Conservation (phyloP, 2,888 invertebrate genomes). For the Spialia ferax region DNA sequence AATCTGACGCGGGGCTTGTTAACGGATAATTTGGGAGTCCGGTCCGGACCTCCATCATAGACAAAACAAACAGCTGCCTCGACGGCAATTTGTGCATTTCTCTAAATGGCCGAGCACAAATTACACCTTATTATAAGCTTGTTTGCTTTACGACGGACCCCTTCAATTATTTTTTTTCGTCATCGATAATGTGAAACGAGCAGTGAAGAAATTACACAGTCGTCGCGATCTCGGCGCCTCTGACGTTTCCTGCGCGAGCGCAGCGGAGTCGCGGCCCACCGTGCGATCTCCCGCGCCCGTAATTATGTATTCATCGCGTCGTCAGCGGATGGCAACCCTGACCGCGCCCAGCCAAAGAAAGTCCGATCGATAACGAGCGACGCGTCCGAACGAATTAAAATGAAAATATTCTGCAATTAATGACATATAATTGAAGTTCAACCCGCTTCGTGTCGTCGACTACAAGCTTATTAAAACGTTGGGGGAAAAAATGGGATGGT, state of each 20-base stretch:
- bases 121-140: slow-evolving; percentile 87
- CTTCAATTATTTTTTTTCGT: slow-evolving; percentile 85
- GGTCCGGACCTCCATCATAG: slow-evolving; percentile 84
- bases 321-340: slow-evolving; percentile 57
- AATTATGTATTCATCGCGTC: slow-evolving; percentile 62
- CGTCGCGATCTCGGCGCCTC: slow-evolving; percentile 76
- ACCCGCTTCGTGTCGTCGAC: slow-evolving; percentile 59
- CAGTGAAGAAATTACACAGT: slow-evolving; percentile 84
- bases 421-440: slow-evolving; percentile 69
- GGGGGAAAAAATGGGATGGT: slow-evolving; percentile 60
- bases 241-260: slow-evolving; percentile 65
- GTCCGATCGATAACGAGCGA: slow-evolving; percentile 64
- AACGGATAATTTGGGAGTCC: slow-evolving; percentile 81
- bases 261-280: slow-evolving; percentile 48
- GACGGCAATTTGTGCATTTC: slow-evolving; percentile 84
- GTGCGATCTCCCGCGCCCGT: slow-evolving; percentile 49
- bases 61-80: slow-evolving; percentile 86
- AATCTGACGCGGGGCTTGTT: slow-evolving; percentile 86
- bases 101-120: slow-evolving; percentile 86
- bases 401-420: slow-evolving; percentile 72
- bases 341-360: slow-evolving; percentile 57
- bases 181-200: slow-evolving; percentile 83
- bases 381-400: slow-evolving; percentile 64
- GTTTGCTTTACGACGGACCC: slow-evolving; percentile 86
- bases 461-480: slow-evolving; percentile 64